Evolutionary conservation across 2,113 vertebrate species (phyloP).

Genomic region (Pseudopodoces humilis): DNA sequence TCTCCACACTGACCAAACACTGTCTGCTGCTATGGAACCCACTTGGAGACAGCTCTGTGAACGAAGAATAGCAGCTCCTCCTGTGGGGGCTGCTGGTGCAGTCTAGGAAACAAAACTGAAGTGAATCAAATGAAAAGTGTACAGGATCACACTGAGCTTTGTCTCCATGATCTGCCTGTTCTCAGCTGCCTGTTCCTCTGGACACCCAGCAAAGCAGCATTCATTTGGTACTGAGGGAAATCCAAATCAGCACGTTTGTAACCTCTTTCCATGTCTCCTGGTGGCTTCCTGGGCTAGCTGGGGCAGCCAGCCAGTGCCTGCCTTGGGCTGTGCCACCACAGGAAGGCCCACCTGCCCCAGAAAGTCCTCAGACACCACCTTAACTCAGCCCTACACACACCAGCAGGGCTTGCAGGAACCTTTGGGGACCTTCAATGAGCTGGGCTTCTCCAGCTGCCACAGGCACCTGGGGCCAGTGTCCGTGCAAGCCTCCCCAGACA

Average conservation of each 20-base stretch:
- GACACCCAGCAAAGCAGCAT: background rate
- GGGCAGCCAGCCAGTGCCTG: accelerated
- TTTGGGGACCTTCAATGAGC: background rate
- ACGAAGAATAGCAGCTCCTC: background rate
- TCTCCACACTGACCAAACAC: background rate
- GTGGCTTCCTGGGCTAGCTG: background rate
- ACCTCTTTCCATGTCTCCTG: background rate
- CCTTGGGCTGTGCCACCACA: accelerated
- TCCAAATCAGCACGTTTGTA: background rate
- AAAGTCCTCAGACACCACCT: background rate
- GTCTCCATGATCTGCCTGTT: background rate
- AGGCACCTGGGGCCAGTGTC: accelerated
- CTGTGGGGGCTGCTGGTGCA: background rate
- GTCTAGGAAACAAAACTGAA: constrained; percentile 9
- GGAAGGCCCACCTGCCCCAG: background rate
- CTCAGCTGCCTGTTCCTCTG: background rate
- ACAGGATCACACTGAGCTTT: background rate
- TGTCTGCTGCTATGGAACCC: background rate
- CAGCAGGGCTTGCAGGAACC: background rate
- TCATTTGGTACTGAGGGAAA: background rate
- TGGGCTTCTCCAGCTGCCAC: background rate
- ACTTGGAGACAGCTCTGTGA: background rate
- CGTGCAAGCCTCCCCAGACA: background rate
- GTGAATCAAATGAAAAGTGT: background rate
- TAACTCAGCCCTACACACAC: background rate